A percentile compares a stretch with the other conserved stretches of the same genome.
Evolutionary conservation across 2,797 vertebrate species (phyloP).

Genomic region (Tokudaia muenninki): DNA sequence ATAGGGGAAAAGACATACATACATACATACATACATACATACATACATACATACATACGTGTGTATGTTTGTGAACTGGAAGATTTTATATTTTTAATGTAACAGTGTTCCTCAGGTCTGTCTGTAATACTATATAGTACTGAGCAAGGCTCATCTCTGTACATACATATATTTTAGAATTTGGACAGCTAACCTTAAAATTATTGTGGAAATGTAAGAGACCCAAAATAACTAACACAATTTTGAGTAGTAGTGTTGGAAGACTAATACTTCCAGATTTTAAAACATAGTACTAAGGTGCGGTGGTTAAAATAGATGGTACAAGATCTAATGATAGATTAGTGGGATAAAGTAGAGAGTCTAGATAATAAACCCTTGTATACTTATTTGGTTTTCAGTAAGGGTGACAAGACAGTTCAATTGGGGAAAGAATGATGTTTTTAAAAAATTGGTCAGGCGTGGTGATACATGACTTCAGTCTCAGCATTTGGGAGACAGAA

Average conservation of each 20-base stretch:
- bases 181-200: neutral
- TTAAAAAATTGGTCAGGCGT: neutral
- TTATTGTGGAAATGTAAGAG: neutral
- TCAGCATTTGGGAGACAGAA: neutral
- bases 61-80: neutral
- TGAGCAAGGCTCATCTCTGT: neutral
- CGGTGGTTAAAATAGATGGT: neutral
- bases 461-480: neutral
- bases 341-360: neutral
- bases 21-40: neutral
- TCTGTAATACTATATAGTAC: neutral
- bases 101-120: neutral
- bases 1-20: neutral
- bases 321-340: neutral
- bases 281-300: neutral
- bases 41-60: neutral
- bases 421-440: neutral
- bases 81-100: neutral
- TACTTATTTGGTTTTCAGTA: slow-evolving; percentile 43
- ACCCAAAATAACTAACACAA: neutral
- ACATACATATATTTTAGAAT: neutral
- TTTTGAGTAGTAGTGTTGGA: slow-evolving; percentile 15
- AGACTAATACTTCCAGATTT: neutral
- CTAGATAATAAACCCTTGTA: neutral
- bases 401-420: neutral